phyloP scores from a whole-genome alignment of 2,888 invertebrate species.

The Sphinx pinastri region DNA sequence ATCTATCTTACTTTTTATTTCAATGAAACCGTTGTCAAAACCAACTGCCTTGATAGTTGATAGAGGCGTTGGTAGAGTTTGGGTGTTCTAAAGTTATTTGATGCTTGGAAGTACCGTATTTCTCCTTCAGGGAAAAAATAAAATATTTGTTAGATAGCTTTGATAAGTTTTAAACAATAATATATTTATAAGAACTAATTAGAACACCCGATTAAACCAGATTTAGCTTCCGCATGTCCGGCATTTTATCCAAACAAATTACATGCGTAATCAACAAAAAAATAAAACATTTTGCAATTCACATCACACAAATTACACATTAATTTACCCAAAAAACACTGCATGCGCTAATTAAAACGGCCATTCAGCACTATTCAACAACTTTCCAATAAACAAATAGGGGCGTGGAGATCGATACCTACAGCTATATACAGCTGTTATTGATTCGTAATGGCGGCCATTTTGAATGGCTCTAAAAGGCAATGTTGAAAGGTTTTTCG shows the following conservation, averaged over 20 bases:
- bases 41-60: too few relatives aligned
- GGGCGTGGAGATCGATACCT: conserved; percentile 8
- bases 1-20: not conserved
- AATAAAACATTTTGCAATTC: too few relatives aligned
- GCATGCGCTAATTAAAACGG: not conserved
- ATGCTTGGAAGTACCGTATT: too few relatives aligned
- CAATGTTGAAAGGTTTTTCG: conserved; percentile 18
- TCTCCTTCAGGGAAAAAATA: not conserved
- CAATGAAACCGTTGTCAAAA: not conserved
- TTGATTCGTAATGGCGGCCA: conserved; percentile 13
- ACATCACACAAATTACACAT: too few relatives aligned
- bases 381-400: not conserved
- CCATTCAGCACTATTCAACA: not conserved
- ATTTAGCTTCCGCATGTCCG: too few relatives aligned
- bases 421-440: conserved; percentile 8
- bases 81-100: too few relatives aligned
- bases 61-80: too few relatives aligned
- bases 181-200: not conserved
- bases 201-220: not conserved
- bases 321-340: not conserved
- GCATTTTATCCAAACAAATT: too few relatives aligned
- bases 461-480: conserved; percentile 9
- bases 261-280: too few relatives aligned
- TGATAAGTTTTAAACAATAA: not conserved
- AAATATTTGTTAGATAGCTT: not conserved